Base-by-base conservation (phyloP, 1,140 invertebrate genomes). In the Brachionus paranguensis region DNA sequence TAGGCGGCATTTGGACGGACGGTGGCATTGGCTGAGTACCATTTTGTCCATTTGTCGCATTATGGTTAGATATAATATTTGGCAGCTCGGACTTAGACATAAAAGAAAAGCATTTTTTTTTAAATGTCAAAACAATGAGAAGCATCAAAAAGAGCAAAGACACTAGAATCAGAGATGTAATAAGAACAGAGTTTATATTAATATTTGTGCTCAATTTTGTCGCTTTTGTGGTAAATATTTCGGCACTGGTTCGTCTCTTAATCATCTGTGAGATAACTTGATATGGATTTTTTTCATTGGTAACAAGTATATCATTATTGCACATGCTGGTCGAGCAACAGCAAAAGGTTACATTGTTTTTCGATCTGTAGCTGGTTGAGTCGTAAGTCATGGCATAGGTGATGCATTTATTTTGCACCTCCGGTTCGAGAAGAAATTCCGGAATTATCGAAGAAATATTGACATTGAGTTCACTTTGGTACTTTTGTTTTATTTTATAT, bases 331-430 rank as follows among this genome's bases (percentile, higher is more conserved):
- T 24, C 12, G 50, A 27, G 37, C 78, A 81, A 27, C 78, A 81
- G 27, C 78, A 81, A 68, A 81, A 64, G 3, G 50, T 33, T 60
- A 45, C 7, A 64, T 81, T 81, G 50, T 76, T 76, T 76, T 50
- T 53, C 1, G 17, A 24, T 5, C 43, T 50, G 50, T 76, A 76
- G 43, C 43, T 76, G 47, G 20, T 50, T 11, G 43, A 24, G 2
- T 50, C 45, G 0, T 24, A 1, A 12, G 41, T 10, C 47, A 27
- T 47, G 43, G 72, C 20, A 47, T 76, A 76, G 4, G 43, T n/a
- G 45, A 76, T 50, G 20, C 72, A 76, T 27, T 50, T 50, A 27
- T 76, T 27, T 76, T 76, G 43, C 4, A 76, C 50, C 43, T 24
- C 24, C 1, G 72, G 72, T 27, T 47, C 27, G n/a, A 76, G 27